Conservation (phyloP, 2,797 vertebrate genomes). For the Heteromormyrus szaboi region DNA sequence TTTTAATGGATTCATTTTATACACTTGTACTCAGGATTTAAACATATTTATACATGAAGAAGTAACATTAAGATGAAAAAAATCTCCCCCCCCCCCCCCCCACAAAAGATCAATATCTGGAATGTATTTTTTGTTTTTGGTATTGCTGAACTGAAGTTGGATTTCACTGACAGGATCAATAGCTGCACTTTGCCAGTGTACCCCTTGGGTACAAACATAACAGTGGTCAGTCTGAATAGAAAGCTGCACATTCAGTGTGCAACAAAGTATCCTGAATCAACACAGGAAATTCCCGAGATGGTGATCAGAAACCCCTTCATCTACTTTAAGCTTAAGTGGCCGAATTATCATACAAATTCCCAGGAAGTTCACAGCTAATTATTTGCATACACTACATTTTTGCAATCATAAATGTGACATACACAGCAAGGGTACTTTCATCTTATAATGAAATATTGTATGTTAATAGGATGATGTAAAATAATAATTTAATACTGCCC, state of each 20-base stretch:
- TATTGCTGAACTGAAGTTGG: not conserved
- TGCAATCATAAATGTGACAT: not conserved
- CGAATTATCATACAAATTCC: not conserved
- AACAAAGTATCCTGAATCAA: not conserved
- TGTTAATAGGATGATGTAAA: not conserved
- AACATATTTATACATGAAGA: not conserved
- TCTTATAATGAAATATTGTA: not conserved
- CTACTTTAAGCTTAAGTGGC: not conserved
- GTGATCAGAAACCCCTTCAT: not conserved
- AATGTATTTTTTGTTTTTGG: not conserved
- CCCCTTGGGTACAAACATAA: not conserved
- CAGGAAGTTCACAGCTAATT: not conserved
- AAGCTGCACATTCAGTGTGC: not conserved
- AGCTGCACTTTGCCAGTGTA: not conserved
- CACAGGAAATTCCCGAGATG: not conserved
- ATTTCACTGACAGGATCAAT: not conserved
- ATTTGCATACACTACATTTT: not conserved
- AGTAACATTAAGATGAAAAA: not conserved
- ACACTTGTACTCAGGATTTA: not conserved
- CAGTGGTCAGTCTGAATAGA: not conserved
- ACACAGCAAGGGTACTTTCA: not conserved
- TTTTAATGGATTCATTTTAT: not conserved
- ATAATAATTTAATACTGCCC: not conserved
- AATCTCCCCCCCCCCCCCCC: no score
- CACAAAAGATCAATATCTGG: not conserved